Conservation (phyloP, 2,888 invertebrate genomes). For the Hirtodrosophila confusa region DNA sequence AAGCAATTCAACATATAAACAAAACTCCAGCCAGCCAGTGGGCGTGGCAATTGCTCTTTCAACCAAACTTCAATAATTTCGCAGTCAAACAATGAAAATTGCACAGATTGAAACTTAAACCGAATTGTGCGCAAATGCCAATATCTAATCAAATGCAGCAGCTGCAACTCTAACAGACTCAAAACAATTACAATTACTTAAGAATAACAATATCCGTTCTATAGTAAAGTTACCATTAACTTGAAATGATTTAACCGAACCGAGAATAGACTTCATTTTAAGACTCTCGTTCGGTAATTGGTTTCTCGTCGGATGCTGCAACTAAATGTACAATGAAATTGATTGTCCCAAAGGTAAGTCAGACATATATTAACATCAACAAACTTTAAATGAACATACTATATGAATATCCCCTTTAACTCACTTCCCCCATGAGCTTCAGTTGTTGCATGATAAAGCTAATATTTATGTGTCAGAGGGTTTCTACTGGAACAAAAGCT, state of each 20-base stretch:
- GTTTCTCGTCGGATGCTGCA: slow-evolving; percentile 21
- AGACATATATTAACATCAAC: too few species aligned
- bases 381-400: too few species aligned
- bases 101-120: too few species aligned
- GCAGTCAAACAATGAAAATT: slow-evolving; percentile 3
- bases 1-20: slow-evolving; percentile 41
- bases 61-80: slow-evolving; percentile 31
- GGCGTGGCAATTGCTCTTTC: slow-evolving; percentile 2
- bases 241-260: slow-evolving; percentile 12
- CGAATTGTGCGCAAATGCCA: background rate
- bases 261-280: slow-evolving; percentile 5
- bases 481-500: too few species aligned
- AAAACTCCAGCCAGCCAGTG: slow-evolving; percentile 7
- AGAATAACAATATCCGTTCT: background rate
- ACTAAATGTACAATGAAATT: slow-evolving; percentile 84
- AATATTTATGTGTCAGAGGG: too few species aligned
- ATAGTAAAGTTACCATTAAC: slow-evolving; percentile 11
- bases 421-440: too few species aligned
- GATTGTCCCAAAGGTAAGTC: slow-evolving; percentile 84
- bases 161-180: background rate
- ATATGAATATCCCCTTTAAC: too few species aligned
- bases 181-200: slow-evolving; percentile 6
- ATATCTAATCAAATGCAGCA: slow-evolving; percentile 1
- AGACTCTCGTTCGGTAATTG: background rate
- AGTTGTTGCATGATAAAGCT: too few species aligned